Base-by-base conservation (phyloP, 2,797 vertebrate species). In the Anabacerthia variegaticeps region DNA sequence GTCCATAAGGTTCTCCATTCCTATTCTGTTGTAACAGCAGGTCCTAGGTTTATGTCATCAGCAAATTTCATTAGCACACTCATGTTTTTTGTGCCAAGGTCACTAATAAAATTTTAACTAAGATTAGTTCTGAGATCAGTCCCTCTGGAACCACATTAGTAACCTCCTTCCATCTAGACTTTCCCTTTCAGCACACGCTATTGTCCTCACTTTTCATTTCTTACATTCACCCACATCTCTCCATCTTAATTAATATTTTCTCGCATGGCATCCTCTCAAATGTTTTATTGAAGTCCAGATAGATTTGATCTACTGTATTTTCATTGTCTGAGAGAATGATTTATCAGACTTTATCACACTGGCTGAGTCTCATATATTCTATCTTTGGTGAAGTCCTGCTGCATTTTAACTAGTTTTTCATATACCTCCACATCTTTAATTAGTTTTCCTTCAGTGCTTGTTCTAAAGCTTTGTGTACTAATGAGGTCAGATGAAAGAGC, bases 171-270 rank as follows among this genome's bases (percentile, higher is more conserved):
- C 61, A 83, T 76, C 73, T 52, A 61, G 56, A 81, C 36, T 66
- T 68, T 74, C 49, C 68, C 15, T 89, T 93, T 85, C 78, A 95
- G 82, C 65, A 59, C 65, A 67, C 1, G 2, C 44, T 83, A 41
- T 83, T 96, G 65, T 88, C 65, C 88, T 73, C 83, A 51, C 63
- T 94, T 89, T 89, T 89, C 30, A 83, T 89, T 94, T 91, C 88
- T 89, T 89, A 39, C 52, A 80, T 94, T 93, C 82, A 71, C 37
- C 59, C 16, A 0, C 88, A 94, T 94, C 90, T 94, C 75, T 95
- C 79, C 56, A 94, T 94, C 90, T 93, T 96, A 95, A 95, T 96
- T 91, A 95, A 93, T 88, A 83, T 88, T 89, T 94, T 85, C 85
- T 93, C 13, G 0, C 52, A 74, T 79, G 88, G 52, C 48, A 93